Conservation (phyloP, 2,113 vertebrate species). For the Alligator mississippiensis region DNA sequence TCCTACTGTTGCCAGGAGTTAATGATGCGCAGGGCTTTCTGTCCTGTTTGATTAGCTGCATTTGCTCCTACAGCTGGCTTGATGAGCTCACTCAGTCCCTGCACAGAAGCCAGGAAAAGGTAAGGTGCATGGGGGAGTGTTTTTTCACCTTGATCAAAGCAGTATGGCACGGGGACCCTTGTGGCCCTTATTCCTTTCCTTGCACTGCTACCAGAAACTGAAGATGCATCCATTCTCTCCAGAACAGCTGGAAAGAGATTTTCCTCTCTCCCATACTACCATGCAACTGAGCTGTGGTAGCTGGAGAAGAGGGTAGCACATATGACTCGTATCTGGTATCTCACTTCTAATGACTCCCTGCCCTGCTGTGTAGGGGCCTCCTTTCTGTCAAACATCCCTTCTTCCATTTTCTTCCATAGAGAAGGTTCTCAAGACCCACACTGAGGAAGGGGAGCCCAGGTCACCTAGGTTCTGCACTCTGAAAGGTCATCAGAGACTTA, state of each 20-base stretch:
- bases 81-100: neutral
- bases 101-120: neutral
- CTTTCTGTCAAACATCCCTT: neutral
- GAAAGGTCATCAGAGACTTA: neutral
- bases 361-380: neutral
- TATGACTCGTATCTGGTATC: neutral
- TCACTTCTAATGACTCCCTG: neutral
- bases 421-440: neutral
- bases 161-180: neutral
- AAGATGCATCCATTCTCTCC: neutral
- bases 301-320: neutral
- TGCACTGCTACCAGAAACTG: neutral
- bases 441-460: neutral
- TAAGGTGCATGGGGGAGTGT: accelerated
- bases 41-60: constrained; percentile 12
- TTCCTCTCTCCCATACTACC: accelerated
- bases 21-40: constrained; percentile 30
- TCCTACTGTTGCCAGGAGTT: neutral
- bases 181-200: neutral
- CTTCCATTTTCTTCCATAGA: accelerated
- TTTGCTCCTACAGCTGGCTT: neutral
- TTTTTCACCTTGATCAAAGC: neutral
- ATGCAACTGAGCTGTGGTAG: neutral
- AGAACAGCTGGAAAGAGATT: neutral
- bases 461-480: neutral